A percentile compares a stretch with the other conserved stretches of the same genome.
Evolutionary conservation across 2,113 vertebrate genomes (phyloP).

Genomic region (Cyanoramphus novaezelandiae): DNA sequence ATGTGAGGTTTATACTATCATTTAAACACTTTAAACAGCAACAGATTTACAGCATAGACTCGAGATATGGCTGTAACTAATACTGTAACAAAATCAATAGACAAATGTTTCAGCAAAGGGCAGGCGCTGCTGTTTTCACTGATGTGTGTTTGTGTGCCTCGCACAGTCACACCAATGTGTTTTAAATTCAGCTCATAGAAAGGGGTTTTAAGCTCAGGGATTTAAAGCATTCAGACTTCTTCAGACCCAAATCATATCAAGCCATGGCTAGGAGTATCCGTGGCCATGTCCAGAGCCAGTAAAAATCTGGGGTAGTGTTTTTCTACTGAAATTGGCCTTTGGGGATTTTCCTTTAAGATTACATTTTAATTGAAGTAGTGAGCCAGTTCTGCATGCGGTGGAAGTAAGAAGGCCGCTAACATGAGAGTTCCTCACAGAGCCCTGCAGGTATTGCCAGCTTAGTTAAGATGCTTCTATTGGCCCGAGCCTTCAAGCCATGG

Average conservation of each 20-base stretch:
- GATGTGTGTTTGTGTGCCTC: slow-evolving; percentile 8
- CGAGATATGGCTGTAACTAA: slow-evolving; percentile 19
- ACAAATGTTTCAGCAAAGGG: slow-evolving; percentile 30
- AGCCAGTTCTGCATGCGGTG: slow-evolving; percentile 42
- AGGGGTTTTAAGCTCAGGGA: slow-evolving; percentile 46
- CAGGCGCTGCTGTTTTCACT: background rate
- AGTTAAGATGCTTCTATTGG: slow-evolving; percentile 29
- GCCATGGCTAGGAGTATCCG: slow-evolving; percentile 6
- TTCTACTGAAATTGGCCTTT: slow-evolving; percentile 64
- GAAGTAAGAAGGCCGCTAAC: slow-evolving; percentile 24
- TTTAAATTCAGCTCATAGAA: slow-evolving; percentile 60
- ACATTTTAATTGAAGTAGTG: slow-evolving; percentile 70
- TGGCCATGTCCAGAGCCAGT: slow-evolving; percentile 56
- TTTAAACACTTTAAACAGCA: slow-evolving; percentile 41
- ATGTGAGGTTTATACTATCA: slow-evolving; percentile 31
- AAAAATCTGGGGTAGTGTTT: slow-evolving; percentile 65
- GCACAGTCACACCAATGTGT: slow-evolving; percentile 28
- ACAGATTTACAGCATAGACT: slow-evolving; percentile 28
- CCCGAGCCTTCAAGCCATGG: slow-evolving; percentile 19
- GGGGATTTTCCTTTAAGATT: slow-evolving; percentile 71
- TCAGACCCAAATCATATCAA: slow-evolving; percentile 62
- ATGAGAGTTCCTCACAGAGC: slow-evolving; percentile 10
- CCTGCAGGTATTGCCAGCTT: slow-evolving; percentile 16
- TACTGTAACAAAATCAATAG: slow-evolving; percentile 50
- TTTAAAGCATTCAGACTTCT: slow-evolving; percentile 48